Evolutionary conservation across 2,113 vertebrate genomes (phyloP).

Genomic region (Caranx melampygus): DNA sequence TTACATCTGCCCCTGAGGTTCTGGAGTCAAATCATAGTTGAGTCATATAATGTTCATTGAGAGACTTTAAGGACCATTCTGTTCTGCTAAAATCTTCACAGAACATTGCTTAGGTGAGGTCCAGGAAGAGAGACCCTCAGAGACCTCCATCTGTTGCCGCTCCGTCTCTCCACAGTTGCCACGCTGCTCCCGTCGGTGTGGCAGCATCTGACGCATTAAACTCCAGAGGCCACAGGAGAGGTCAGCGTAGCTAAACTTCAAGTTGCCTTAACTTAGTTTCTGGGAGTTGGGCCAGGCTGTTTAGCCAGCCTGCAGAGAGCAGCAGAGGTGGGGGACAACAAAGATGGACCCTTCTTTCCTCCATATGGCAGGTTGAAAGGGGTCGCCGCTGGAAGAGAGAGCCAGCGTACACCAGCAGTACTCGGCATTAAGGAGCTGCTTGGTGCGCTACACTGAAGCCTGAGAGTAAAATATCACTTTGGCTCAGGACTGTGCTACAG

Average conservation of each 20-base stretch:
- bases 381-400: slow-evolving; percentile 14
- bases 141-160: slow-evolving; percentile 62
- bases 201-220: slow-evolving; percentile 36
- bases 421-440: slow-evolving; percentile 8
- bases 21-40: slow-evolving; percentile 5
- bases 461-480: slow-evolving; percentile 9
- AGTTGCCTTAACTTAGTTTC: slow-evolving; percentile 52
- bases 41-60: slow-evolving; percentile 28
- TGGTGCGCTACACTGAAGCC: neutral
- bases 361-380: slow-evolving; percentile 64
- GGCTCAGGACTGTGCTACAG: neutral
- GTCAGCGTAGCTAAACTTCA: slow-evolving; percentile 42
- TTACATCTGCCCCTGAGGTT: slow-evolving; percentile 11
- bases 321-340: slow-evolving; percentile 50
- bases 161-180: neutral
- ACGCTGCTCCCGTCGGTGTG: neutral
- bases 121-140: slow-evolving; percentile 37
- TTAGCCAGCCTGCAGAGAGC: slow-evolving; percentile 51
- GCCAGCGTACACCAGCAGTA: slow-evolving; percentile 3
- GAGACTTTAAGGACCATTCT: slow-evolving; percentile 32
- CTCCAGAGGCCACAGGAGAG: slow-evolving; percentile 38
- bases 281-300: slow-evolving; percentile 60
- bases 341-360: slow-evolving; percentile 27
- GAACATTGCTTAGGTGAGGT: slow-evolving; percentile 25
- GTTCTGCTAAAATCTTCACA: slow-evolving; percentile 41